phyloP scores from a whole-genome alignment of 1,140 invertebrate genomes.

The Brachionus paranguensis region DNA sequence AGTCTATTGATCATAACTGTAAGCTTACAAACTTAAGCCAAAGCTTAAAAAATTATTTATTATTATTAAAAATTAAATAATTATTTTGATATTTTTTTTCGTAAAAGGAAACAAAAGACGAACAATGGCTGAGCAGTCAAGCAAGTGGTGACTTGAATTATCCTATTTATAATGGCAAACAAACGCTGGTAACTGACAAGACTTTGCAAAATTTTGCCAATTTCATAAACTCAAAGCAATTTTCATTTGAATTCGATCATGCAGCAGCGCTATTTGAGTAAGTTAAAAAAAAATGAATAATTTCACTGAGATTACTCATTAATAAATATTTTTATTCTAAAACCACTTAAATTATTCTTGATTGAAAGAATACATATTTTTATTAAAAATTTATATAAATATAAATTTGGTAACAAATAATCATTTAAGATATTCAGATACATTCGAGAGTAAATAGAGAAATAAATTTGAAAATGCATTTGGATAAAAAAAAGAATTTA shows the following conservation, averaged over 20 bases:
- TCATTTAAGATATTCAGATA: too few species aligned
- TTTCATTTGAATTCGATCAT: constrained; percentile 23
- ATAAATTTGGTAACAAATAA: too few species aligned
- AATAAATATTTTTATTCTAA: too few species aligned
- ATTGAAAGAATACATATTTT: too few species aligned
- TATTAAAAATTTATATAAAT: too few species aligned
- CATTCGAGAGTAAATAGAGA: too few species aligned
- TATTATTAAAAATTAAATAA: neutral
- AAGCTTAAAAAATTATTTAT: too few species aligned
- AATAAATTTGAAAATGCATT: too few species aligned
- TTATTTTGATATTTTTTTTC: neutral
- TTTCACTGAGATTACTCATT: too few species aligned
- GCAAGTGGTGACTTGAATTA: neutral
- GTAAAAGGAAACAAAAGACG: neutral
- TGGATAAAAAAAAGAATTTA: too few species aligned
- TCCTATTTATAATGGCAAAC: neutral
- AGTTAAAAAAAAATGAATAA: too few species aligned
- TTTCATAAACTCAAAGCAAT: neutral
- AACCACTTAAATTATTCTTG: too few species aligned
- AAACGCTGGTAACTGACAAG: neutral
- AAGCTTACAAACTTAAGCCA: neutral
- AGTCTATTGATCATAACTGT: neutral
- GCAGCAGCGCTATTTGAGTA: constrained; percentile 18
- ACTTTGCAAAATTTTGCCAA: neutral
- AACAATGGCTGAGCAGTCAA: neutral